Evolutionary conservation across 2,888 invertebrate genomes (phyloP), one percentile per base, ranked within the genome.

Genomic region (Drosophila villosipedis): DNA sequence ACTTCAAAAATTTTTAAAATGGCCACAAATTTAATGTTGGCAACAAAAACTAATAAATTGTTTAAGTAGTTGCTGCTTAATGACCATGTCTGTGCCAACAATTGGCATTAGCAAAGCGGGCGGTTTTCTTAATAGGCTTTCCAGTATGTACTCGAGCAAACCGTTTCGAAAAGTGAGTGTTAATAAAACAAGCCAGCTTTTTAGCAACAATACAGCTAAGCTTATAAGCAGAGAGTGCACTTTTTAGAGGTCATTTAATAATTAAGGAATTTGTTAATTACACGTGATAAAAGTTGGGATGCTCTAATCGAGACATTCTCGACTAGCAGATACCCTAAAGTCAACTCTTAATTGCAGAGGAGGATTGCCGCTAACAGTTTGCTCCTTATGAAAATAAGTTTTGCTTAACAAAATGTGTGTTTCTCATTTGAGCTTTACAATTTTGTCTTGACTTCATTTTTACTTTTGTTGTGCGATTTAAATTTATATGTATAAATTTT

Each of bases 21-120:
- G 47, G 68, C 61, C 55, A 68, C 76, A 76, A 35, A 53, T 84
- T 83, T 84, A 74, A 84, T 68, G 82, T 57, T 73, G 68, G 76
- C 84, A 75, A 72, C 69, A 75, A 73, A 76, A 83, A 58, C 66
- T 68, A 66, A 83, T 85, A 79, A 78, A 79, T 66, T 70, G 28
- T 63, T 74, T 74, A 66, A 74, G 65, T 70, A 69, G 69, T 78
- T 63, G 60, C 61, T 64, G 57, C 50, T 70, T 74, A 67, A 79
- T 79, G 60, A 63, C 47, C 79, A 70, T 43, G 62, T 30, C 73
- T 58, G 53, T 62, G 62, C 50, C 41, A 49, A 49, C 35, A 50
- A 54, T 52, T 59, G 52, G 33, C 78, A 67, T 72, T 64, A 59
- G 49, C 54, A 68, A 61, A 10, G 43, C 7, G 30, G 68, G 49